These are phyloP conservation scores for Leptocoma aspasia DNA, from an alignment of 2,113 vertebrate species.

Conservation along the genomic window DNA sequence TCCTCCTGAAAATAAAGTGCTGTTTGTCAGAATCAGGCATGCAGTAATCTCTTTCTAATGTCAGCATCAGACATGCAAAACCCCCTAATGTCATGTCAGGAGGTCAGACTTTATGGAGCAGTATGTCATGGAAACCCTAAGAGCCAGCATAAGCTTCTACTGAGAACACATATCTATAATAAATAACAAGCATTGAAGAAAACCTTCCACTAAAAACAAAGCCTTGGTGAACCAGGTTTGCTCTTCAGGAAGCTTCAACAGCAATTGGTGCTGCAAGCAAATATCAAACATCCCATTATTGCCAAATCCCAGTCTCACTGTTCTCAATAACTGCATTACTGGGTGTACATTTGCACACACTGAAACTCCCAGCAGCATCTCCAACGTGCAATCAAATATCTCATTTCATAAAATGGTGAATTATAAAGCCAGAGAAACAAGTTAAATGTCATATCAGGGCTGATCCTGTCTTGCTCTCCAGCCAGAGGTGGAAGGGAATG, in stretches of 20 bases:
- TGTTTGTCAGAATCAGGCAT: conserved; percentile 1
- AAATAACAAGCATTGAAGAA: not conserved
- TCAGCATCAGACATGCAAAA: conserved; percentile 36
- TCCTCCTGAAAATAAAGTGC: conserved; percentile 24
- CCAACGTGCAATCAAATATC: not conserved
- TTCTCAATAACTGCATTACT: not conserved
- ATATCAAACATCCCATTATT: not conserved
- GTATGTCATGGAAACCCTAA: not conserved
- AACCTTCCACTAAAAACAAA: not conserved
- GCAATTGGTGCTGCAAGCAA: not conserved
- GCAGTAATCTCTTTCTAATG: not conserved
- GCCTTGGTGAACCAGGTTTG: not conserved
- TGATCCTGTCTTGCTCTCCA: not conserved
- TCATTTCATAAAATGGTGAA: not conserved
- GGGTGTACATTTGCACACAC: not conserved
- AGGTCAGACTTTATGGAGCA: conserved; percentile 29
- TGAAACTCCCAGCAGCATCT: not conserved
- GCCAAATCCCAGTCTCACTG: not conserved
- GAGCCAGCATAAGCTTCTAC: not conserved
- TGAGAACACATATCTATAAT: not conserved
- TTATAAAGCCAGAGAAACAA: not conserved
- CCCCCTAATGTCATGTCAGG: not conserved
- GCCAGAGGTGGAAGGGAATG: not conserved
- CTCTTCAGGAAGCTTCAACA: not conserved
- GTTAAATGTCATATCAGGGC: not conserved